A percentile compares a stretch with the other conserved stretches of the same genome.
These are phyloP conservation scores for Pseudopleuronectes americanus DNA, from an alignment of 2,797 vertebrate species.

Conservation along the genomic window DNA sequence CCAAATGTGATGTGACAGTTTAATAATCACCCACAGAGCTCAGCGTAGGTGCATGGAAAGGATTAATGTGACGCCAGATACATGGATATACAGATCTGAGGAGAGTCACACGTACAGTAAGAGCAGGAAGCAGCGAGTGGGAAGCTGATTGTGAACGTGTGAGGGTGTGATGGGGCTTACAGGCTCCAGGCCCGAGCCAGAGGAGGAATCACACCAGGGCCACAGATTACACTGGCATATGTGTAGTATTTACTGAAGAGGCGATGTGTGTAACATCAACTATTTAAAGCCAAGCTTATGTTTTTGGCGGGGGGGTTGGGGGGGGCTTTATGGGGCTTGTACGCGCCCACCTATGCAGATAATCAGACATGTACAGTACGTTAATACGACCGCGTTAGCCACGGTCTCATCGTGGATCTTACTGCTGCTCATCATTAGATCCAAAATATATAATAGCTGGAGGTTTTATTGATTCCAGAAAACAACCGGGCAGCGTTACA, in stretches of 20 bases:
- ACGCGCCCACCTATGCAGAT: conserved; percentile 29
- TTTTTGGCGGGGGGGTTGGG: background rate
- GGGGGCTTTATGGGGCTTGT: conserved; percentile 4
- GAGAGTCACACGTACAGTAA: background rate
- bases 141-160: conserved; percentile 39
- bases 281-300: conserved; percentile 3
- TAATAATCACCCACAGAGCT: conserved; percentile 51
- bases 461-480: background rate
- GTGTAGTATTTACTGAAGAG: conserved; percentile 1
- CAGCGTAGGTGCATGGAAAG: conserved; percentile 44
- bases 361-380: background rate
- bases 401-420: background rate
- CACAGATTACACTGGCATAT: conserved; percentile 20
- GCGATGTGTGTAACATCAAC: background rate
- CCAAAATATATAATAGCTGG: background rate
- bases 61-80: conserved; percentile 56
- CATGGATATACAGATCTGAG: conserved; percentile 8
- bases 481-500: too few species aligned
- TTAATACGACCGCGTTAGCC: background rate
- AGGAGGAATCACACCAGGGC: background rate
- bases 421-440: background rate
- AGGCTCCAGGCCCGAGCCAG: conserved; percentile 6
- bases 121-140: conserved; percentile 29
- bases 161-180: conserved; percentile 22
- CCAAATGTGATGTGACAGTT: conserved; percentile 58